Evolutionary conservation across 2,888 invertebrate genomes (phyloP).

Genomic region (Hemaris fuciformis): DNA sequence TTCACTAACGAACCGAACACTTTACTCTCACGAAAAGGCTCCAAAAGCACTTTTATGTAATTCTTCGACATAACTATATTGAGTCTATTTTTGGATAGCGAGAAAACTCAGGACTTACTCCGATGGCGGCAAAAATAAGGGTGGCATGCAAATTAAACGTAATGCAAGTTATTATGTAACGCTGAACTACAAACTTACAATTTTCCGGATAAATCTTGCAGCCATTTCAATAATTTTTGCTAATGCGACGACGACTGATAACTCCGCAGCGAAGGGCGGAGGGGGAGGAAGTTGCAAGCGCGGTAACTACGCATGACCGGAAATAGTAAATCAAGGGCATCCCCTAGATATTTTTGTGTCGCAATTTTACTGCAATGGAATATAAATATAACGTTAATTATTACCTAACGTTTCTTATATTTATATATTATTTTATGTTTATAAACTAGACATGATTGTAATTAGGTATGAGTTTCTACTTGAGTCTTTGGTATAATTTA

Average conservation of each 20-base stretch:
- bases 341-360: background rate
- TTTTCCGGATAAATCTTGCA: conserved; percentile 79
- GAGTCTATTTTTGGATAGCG: conserved; percentile 76
- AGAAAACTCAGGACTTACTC: conserved; percentile 45
- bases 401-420: background rate
- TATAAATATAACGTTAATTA: background rate
- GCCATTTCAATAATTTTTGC: conserved; percentile 75
- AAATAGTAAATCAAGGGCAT: conserved; percentile 51
- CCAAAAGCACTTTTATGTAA: conserved; percentile 80
- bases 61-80: conserved; percentile 79
- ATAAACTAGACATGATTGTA: too few species aligned
- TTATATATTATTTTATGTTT: too few species aligned
- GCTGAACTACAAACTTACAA: conserved; percentile 72
- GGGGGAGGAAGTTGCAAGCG: conserved; percentile 63
- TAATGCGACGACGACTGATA: conserved; percentile 60
- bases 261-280: conserved; percentile 62
- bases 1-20: conserved; percentile 59
- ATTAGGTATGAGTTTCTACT: too few species aligned
- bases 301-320: conserved; percentile 78
- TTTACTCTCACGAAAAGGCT: conserved; percentile 79
- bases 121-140: conserved; percentile 35
- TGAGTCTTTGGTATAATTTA: too few species aligned
- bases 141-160: conserved; percentile 55
- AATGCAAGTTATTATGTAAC: conserved; percentile 47
- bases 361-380: background rate